Percentiles rank a stretch among this genome's conserved stretches.
Evolutionary conservation across 2,888 invertebrate genomes (phyloP).

Genomic region (Hyposoter didymator): DNA sequence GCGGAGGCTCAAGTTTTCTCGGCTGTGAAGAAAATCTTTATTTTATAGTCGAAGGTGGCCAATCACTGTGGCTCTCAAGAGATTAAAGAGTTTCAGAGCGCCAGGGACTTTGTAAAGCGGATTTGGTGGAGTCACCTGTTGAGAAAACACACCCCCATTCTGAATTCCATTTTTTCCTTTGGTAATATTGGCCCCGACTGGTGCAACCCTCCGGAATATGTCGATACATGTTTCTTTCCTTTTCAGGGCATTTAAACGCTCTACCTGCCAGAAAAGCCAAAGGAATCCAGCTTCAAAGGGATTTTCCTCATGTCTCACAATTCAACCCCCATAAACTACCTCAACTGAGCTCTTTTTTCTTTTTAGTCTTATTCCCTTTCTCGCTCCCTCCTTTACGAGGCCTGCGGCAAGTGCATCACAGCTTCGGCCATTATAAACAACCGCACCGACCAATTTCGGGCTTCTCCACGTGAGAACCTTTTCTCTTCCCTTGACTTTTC

Average conservation of each 20-base stretch:
- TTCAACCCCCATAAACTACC: constrained; percentile 65
- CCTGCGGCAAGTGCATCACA: constrained; percentile 37
- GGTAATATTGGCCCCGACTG: constrained; percentile 15
- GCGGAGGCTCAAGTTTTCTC: background rate
- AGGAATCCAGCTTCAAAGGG: constrained; percentile 69
- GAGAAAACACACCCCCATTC: constrained; percentile 44
- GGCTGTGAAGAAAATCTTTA: background rate
- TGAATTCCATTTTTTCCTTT: constrained; percentile 38
- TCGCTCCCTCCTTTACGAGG: constrained; percentile 19
- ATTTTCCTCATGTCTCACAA: constrained; percentile 71
- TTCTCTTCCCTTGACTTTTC: constrained; percentile 43
- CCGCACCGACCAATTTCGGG: constrained; percentile 46
- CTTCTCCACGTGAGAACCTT: constrained; percentile 66
- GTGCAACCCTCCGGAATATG: background rate
- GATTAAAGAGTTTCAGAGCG: background rate
- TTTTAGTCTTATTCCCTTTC: constrained; percentile 55
- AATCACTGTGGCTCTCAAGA: constrained; percentile 9
- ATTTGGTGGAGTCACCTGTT: constrained; percentile 51
- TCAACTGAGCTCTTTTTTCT: constrained; percentile 42
- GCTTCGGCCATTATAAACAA: constrained; percentile 27
- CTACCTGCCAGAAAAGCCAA: constrained; percentile 18
- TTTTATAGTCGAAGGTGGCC: background rate
- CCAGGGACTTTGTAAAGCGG: constrained; percentile 32
- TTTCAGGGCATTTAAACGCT: constrained; percentile 23
- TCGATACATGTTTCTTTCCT: background rate